Evolutionary conservation across 2,113 vertebrate species (phyloP), one percentile per base, ranked within the genome.

Genomic region (Platichthys flesus): DNA sequence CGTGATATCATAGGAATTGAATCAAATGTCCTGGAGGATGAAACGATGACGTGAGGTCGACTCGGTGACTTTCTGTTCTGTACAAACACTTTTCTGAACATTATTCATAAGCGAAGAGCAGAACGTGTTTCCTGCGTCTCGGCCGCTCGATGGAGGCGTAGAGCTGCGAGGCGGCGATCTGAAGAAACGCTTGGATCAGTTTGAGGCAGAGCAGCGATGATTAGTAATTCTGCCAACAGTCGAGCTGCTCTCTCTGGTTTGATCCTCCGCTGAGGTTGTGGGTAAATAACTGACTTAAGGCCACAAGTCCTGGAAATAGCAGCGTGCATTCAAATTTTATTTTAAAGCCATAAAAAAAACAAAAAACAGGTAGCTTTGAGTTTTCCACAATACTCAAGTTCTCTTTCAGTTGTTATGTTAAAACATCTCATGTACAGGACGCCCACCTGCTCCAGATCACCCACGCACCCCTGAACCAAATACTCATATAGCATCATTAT

Each of bases 201-300:
- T 47, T 59, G 74, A 74, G 24, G 21, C 12, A 13, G 31, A 60
- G 54, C 67, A 55, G 57, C 5, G 1, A 7, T 70, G 49, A 71
- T 82, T 65, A 24, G 51, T 71, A 60, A 71, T 40, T 23, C 54
- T 74, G 65, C 24, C 68, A 71, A 28, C 58, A 74, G 65, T 61
- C 21, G 15, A 18, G 37, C 13, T 40, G 21, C n/a, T 51, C 60
- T 10, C 26, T 28, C 57, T 52, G 18, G 7, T 68, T 67, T 61
- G 0, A 63, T 83, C 23, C 67, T 72, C 47, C 14, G 21, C 9
- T 60, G 51, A 67, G 58, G 58, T 40, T 49, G 24, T 67, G 20
- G 23, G 6, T 65, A 20, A 15, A 9, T 60, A 42, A 42, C 10
- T 70, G 60, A 21, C 60, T 40, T 14, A 12, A 23, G 35, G 60